Evolutionary conservation across 2,113 vertebrate genomes (phyloP).

Genomic region (Sinocyclocheilus anshuiensis): DNA sequence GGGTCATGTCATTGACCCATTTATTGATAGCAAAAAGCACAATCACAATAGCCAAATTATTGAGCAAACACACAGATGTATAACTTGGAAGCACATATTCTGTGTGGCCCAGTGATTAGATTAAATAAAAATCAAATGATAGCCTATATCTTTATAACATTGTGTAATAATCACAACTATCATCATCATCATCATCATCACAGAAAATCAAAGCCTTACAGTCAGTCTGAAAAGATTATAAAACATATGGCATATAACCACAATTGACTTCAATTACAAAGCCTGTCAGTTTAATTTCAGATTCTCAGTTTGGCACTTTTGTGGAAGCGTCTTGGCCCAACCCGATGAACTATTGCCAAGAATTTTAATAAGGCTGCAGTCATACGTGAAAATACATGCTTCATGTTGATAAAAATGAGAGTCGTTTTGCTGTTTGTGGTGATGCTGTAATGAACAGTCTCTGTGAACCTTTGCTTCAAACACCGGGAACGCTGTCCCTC

Average conservation of each 20-base stretch:
- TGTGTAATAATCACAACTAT: not conserved
- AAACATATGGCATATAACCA: conserved; percentile 30
- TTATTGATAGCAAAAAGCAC: not conserved
- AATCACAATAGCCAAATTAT: not conserved
- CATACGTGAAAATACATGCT: conserved; percentile 49
- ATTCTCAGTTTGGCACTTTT: conserved; percentile 32
- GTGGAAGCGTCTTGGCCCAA: conserved; percentile 31
- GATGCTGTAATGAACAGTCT: conserved; percentile 36
- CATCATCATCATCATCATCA: not conserved
- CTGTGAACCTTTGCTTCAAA: conserved; percentile 26
- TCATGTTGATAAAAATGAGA: conserved; percentile 3
- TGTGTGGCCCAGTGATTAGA: not conserved
- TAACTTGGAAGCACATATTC: not conserved
- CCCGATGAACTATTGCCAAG: conserved; percentile 45
- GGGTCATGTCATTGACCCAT: not conserved
- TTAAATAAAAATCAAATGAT: not conserved
- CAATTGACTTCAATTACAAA: conserved; percentile 56
- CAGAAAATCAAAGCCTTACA: not conserved
- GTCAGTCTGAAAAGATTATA: conserved; percentile 2
- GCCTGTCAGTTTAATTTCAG: conserved; percentile 42
- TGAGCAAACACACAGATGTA: not conserved
- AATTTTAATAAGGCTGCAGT: conserved; percentile 45
- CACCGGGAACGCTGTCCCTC: conserved; percentile 29
- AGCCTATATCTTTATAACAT: not conserved
- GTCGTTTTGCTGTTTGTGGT: conserved; percentile 8